Conservation (phyloP, 2,888 invertebrate genomes). For the Calameuta pallipes region DNA sequence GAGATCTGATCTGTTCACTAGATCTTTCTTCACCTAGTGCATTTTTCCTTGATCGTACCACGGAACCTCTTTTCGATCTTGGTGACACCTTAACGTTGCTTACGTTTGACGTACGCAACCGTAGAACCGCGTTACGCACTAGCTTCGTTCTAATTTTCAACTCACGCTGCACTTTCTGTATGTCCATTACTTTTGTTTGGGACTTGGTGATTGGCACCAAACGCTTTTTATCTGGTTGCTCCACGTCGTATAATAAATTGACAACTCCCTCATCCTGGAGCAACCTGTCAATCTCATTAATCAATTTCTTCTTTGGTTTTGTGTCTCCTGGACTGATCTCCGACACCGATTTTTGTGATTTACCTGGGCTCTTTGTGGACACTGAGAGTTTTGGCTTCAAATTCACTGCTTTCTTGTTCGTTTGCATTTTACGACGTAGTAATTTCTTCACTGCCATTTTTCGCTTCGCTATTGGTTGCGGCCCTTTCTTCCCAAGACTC, state of each 20-base stretch:
- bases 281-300: conserved; percentile 80
- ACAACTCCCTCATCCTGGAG: conserved; percentile 89
- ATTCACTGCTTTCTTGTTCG: conserved; percentile 33
- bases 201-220: conserved; percentile 60
- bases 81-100: conserved; percentile 70
- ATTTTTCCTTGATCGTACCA: conserved; percentile 16
- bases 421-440: conserved; percentile 33
- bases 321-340: conserved; percentile 33
- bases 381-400: conserved; percentile 33
- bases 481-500: conserved; percentile 32
- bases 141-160: conserved; percentile 69
- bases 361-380: background rate
- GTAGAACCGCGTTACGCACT: conserved; percentile 72
- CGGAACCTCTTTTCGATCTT: conserved; percentile 65
- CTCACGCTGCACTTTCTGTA: conserved; percentile 61
- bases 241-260: conserved; percentile 85
- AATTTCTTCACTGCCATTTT: conserved; percentile 40
- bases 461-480: conserved; percentile 36
- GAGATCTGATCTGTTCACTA: conserved; percentile 28
- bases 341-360: background rate
- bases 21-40: conserved; percentile 35
- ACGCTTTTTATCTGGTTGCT: conserved; percentile 65
- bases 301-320: conserved; percentile 67
- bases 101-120: conserved; percentile 67
- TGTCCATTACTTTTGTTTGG: conserved; percentile 60